Percentiles rank a stretch among this genome's conserved stretches.
Evolutionary conservation across 2,888 invertebrate genomes (phyloP).

Genomic region (Chromoteleia sp.): DNA sequence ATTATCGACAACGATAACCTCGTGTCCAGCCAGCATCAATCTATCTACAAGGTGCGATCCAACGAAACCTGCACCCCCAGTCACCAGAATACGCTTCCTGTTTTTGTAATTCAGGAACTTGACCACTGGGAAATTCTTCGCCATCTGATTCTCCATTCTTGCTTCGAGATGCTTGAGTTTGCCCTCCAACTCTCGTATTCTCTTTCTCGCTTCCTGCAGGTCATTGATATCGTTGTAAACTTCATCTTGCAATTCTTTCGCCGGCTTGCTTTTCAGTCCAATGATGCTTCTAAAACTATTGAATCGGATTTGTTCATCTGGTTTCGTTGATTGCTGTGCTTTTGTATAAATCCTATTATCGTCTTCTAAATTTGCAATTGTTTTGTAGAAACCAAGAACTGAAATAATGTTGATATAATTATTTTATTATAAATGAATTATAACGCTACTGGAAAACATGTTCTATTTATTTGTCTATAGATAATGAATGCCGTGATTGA

Average conservation of each 20-base stretch:
- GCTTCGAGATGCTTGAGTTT: slow-evolving; percentile 90
- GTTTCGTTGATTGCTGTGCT: slow-evolving; percentile 30
- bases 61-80: slow-evolving; percentile 99
- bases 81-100: slow-evolving; percentile 96
- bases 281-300: slow-evolving; percentile 34
- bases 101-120: slow-evolving; percentile 96
- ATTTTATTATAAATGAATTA: too few species aligned
- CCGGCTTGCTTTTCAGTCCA: slow-evolving; percentile 30
- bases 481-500: too few species aligned
- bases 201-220: slow-evolving; percentile 87
- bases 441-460: too few species aligned
- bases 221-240: slow-evolving; percentile 82
- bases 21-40: slow-evolving; percentile 97
- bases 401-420: slow-evolving; percentile 30
- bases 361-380: slow-evolving; percentile 81
- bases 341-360: slow-evolving; percentile 72
- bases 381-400: slow-evolving; percentile 85
- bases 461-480: too few species aligned
- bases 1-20: slow-evolving; percentile 98
- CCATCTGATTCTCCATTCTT: slow-evolving; percentile 86
- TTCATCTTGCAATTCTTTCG: slow-evolving; percentile 66
- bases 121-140: slow-evolving; percentile 95
- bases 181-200: slow-evolving; percentile 89
- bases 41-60: slow-evolving; percentile 98
- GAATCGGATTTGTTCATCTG: slow-evolving; percentile 22